phyloP scores from a whole-genome alignment of 2,797 vertebrate species.

The Glossophaga mutica region DNA sequence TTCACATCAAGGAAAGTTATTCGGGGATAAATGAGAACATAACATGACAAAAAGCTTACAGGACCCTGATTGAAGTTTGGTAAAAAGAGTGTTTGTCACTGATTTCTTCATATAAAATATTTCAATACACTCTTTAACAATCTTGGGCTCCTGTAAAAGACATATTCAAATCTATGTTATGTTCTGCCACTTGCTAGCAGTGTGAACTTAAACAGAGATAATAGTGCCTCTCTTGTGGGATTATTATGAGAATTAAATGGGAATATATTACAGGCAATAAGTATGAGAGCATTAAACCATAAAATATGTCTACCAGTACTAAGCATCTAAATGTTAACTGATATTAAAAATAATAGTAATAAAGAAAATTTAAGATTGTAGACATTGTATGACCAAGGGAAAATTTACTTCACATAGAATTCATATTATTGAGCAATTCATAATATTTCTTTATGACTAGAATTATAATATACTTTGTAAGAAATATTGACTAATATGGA shows the following conservation, averaged over 20 bases:
- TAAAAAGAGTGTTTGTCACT: background rate
- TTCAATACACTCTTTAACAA: background rate
- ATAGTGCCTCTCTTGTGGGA: background rate
- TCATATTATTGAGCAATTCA: background rate
- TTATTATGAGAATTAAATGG: constrained; percentile 11
- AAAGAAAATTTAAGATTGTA: background rate
- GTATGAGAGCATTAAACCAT: background rate
- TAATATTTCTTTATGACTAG: background rate
- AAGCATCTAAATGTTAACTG: background rate
- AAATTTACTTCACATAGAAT: background rate
- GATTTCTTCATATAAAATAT: background rate
- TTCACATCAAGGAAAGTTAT: background rate
- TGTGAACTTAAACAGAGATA: background rate
- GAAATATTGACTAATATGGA: background rate
- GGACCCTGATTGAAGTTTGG: background rate
- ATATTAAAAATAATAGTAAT: background rate
- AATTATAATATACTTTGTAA: background rate
- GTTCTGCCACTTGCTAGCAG: background rate
- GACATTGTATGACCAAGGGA: background rate
- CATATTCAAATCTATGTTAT: background rate
- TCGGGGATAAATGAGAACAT: background rate
- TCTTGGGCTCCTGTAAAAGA: background rate
- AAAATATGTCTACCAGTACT: background rate
- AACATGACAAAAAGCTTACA: background rate
- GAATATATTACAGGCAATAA: background rate